phyloP scores from a whole-genome alignment of 1,140 invertebrate genomes.

The Eufriesea mexicana region DNA sequence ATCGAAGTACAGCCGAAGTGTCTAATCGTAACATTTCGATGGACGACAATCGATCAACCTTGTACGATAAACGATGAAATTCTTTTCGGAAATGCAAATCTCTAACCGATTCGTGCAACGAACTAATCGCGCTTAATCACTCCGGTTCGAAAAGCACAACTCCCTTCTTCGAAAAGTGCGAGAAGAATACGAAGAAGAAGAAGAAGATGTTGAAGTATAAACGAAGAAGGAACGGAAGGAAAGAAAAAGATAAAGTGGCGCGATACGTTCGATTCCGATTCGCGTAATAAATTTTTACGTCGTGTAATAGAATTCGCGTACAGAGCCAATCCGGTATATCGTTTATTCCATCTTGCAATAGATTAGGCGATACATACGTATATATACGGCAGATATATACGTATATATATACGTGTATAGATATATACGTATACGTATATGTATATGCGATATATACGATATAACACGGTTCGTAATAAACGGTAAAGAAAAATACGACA shows the following conservation, averaged over 20 bases:
- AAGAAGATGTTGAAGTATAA: neutral
- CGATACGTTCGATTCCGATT: slow-evolving; percentile 1
- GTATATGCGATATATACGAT: neutral
- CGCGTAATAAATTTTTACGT: neutral
- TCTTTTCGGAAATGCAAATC: neutral
- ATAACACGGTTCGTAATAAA: neutral
- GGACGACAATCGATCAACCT: slow-evolving; percentile 21
- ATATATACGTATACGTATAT: neutral
- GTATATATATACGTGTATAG: too few species aligned
- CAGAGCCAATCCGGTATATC: neutral
- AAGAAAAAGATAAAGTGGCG: neutral
- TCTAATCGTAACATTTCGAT: too few species aligned
- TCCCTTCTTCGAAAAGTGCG: neutral
- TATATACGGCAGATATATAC: too few species aligned
- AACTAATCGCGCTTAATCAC: neutral
- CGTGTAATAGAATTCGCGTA: too few species aligned
- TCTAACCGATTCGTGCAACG: too few species aligned
- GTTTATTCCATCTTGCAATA: neutral
- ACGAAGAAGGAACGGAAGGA: neutral
- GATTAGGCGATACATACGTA: too few species aligned
- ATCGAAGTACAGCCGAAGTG: slow-evolving; percentile 5
- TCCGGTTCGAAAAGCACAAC: neutral
- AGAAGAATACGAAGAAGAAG: neutral
- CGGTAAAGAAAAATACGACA: slow-evolving; percentile 33
- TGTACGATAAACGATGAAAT: slow-evolving; percentile 7